These are phyloP conservation scores for Boloria selene DNA, from an alignment of 2,888 invertebrate genomes.

Conservation along the genomic window DNA sequence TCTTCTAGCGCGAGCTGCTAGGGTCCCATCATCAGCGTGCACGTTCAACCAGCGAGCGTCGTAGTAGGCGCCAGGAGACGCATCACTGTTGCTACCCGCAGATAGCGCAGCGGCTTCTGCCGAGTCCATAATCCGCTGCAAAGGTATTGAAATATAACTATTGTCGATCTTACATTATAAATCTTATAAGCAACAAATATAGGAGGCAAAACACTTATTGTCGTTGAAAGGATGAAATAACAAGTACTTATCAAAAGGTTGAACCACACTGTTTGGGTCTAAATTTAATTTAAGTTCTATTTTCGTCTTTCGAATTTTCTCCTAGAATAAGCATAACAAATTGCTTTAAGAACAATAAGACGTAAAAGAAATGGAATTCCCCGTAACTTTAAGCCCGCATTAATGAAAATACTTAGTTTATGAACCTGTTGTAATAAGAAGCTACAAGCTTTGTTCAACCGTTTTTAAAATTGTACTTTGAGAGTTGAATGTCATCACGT, in stretches of 20 bases:
- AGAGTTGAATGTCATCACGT: neutral
- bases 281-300: neutral
- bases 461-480: neutral
- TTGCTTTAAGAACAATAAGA: neutral
- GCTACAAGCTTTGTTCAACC: constrained; percentile 1
- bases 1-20: constrained; percentile 86
- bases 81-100: constrained; percentile 82
- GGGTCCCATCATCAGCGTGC: constrained; percentile 88
- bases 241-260: too few species aligned
- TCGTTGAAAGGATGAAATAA: too few species aligned
- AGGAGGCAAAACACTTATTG: too few species aligned
- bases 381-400: neutral
- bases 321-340: neutral
- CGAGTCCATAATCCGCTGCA: constrained; percentile 94
- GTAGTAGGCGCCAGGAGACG: constrained; percentile 85
- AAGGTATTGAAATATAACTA: constrained; percentile 16
- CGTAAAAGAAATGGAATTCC: neutral
- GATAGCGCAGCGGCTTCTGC: constrained; percentile 92
- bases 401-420: constrained; percentile 1
- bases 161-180: neutral
- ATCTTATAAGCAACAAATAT: neutral
- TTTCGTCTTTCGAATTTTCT: neutral
- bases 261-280: neutral
- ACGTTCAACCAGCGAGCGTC: constrained; percentile 92
- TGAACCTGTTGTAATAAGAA: constrained; percentile 6